These are phyloP conservation scores for Microtus oregoni DNA, from an alignment of 2,113 vertebrate species.

Conservation along the genomic window DNA sequence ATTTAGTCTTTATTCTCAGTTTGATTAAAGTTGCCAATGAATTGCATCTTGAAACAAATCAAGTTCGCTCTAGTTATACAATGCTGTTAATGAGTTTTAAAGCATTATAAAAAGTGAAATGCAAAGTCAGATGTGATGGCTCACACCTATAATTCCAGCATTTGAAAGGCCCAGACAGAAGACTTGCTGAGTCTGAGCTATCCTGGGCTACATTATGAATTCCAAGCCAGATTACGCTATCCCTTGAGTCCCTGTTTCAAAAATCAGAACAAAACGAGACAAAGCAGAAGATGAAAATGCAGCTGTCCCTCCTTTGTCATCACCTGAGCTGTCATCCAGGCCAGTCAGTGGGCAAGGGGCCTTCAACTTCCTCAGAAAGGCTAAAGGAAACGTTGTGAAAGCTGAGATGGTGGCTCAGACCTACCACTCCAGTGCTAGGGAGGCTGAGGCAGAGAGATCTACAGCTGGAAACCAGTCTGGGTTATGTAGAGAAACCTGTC, in stretches of 20 bases:
- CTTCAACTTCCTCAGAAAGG: not conserved
- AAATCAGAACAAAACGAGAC: not conserved
- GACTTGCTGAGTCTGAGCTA: not conserved
- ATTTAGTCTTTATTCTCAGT: slow-evolving; percentile 50
- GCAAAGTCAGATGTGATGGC: not conserved
- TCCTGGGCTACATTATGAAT: not conserved
- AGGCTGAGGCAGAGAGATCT: not conserved
- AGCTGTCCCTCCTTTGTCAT: no score
- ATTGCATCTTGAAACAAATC: not conserved
- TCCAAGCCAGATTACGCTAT: not conserved
- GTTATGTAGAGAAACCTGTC: not conserved
- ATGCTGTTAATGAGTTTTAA: not conserved
- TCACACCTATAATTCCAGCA: not conserved
- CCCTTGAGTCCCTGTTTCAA: not conserved
- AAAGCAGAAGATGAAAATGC: not conserved
- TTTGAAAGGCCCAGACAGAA: not conserved
- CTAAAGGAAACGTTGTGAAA: fast-evolving
- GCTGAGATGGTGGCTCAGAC: not conserved
- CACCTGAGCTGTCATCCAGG: fast-evolving
- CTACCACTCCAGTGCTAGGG: not conserved
- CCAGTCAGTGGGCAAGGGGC: fast-evolving
- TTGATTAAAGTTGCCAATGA: slow-evolving; percentile 9
- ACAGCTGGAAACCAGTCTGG: not conserved
- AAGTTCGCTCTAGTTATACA: not conserved
- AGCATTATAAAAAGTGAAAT: not conserved